Base-by-base conservation (phyloP, 2,113 vertebrate genomes). In the Xenopus tropicalis region DNA sequence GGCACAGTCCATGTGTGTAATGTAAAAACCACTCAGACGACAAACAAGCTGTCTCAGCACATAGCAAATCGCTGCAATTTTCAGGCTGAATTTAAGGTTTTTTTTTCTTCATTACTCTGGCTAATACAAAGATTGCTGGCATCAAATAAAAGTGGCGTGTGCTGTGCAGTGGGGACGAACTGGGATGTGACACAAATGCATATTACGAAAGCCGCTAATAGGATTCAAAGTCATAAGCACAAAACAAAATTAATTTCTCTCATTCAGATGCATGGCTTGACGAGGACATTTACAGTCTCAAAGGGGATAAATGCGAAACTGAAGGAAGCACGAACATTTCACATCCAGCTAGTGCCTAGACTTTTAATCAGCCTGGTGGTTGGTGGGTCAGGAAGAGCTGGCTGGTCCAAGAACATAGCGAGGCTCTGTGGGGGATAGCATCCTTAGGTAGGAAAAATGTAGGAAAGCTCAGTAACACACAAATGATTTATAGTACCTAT, bases 241-340 rank as follows among this genome's bases (percentile, higher is more conserved):
- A 79, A 83, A 83, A 77, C 20, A 80, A 77, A 79, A 70, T 68
- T 70, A 58, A 73, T 21, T 77, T 83, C 71, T 78, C 9, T 78
- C 68, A 66, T 72, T 69, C 68, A 74, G 68, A 77, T 79, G 76
- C 75, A 54, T 74, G 68, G 58, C 44, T 66, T 72, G 12, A 25
- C 52, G 25, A 66, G 13, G 42, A 76, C 66, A 69, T 76, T 78
- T 82, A 74, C 14, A 72, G 63, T 52, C 58, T 24, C 67, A 57
- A 22, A 61, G 58, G 61, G 77, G 79, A 79, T 77, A 82, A 81
- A 77, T 70, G 72, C 19, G 66, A 37, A 51, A 79, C 37, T 1
- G 4, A 77, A 61, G 65, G 79, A 78, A 79, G 72, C 65, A 74
- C 74, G 80, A 79, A 73, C 52, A 77, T 51, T 51, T 57, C 66